Base-by-base conservation (phyloP, 2,888 invertebrate genomes). In the Pardosa pseudoannulata region DNA sequence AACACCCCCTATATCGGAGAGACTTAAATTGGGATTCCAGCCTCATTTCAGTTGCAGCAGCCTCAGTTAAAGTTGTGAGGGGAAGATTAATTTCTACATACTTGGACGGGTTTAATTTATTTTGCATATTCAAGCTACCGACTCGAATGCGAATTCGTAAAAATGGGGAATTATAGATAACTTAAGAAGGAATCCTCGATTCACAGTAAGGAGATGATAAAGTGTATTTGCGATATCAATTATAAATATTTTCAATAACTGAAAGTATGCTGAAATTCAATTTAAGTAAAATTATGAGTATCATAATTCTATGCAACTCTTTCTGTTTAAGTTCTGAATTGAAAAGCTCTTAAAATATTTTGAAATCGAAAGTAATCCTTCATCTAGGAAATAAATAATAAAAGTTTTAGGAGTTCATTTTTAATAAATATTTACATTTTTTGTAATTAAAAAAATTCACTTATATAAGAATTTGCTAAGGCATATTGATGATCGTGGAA, bases 1-100 rank as follows among this genome's bases (percentile, higher is more conserved):
- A 56, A 56, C 23, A 5, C 2, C 41, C 41, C 19, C 23, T 2
- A 16, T n/a, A 56, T 23, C 23, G 36, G 5, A 23, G 56, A 56
- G 3, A 56, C 41, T 46, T 56, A 56, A 56, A 23, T 23, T 56
- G 56, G 16, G 23, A 56, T 56, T 56, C 56, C 56, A 56, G 56
- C n/a, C 56, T 56, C 56, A 56, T 56, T 56, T 56, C 19, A n/a
- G 2, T 2, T 13, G 41, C 16, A 5, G 16, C 16, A 46, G 16
- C 6, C 6, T 46, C 19, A 56, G 56, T 23, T 56, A 6, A 23
- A 23, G 23, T 3, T 16, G 2, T 6, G 16, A 16, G 46, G 2
- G 46, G 46, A 46, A 16, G n/a, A 56, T 56, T 56, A 56, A 56
- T 56, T 56, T 56, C 56, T 2, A 56, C 1, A 23, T 56, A 23